Evolutionary conservation across 2,113 vertebrate genomes (phyloP).

Genomic region (Recurvirostra avosetta): DNA sequence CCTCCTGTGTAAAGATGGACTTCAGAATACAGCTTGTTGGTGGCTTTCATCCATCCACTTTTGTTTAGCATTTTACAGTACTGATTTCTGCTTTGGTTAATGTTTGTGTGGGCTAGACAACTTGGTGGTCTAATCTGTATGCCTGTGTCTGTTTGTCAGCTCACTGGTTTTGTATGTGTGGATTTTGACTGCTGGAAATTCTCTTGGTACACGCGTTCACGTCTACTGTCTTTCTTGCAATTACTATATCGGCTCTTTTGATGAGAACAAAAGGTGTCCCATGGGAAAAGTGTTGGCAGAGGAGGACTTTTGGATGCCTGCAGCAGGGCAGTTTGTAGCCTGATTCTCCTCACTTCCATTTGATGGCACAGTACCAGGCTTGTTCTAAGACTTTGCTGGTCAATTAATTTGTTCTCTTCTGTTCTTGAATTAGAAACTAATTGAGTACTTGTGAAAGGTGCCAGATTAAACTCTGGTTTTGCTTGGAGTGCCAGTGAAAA

Average conservation of each 20-base stretch:
- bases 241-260: not conserved
- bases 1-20: not conserved
- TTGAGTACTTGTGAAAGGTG: constrained; percentile 1
- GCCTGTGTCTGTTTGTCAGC: rapidly evolving
- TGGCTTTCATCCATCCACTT: not conserved
- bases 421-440: constrained; percentile 43
- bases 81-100: not conserved
- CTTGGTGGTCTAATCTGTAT: not conserved
- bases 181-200: not conserved
- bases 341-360: constrained; percentile 20
- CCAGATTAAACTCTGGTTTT: constrained; percentile 17
- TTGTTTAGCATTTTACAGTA: not conserved
- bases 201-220: not conserved
- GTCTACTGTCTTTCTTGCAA: not conserved
- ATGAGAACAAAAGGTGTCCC: not conserved
- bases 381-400: constrained; percentile 28
- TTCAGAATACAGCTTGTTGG: not conserved
- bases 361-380: constrained; percentile 11
- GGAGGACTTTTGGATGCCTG: not conserved
- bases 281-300: not conserved
- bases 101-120: not conserved
- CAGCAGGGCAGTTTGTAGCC: constrained; percentile 2
- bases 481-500: not conserved
- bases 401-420: constrained; percentile 56
- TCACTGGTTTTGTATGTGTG: not conserved